Base-by-base conservation (phyloP, 1,140 invertebrate genomes). In the Olivierus martensii region DNA sequence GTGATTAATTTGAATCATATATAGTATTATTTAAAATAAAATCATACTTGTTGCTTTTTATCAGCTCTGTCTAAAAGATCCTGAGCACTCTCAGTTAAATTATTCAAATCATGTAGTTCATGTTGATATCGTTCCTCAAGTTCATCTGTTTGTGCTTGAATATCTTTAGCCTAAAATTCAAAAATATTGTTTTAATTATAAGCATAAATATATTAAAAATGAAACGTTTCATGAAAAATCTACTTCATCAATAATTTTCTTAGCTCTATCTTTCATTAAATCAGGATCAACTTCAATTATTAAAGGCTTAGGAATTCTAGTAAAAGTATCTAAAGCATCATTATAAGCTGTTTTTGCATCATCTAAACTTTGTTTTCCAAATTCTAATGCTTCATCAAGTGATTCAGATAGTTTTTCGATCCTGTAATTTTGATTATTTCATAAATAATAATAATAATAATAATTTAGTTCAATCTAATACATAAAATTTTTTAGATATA, bases 291-390 rank as follows among this genome's bases (percentile, higher is more conserved):
- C 75, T 5, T 75, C 68, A 0, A 88, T 88, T 3, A 90, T 67
- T 11, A 76, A 72, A 3, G 88, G 73, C 1, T 51, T 43, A 37
- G 80, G 79, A 28, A 80, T 79, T 59, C 87, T 77, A 3, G 77
- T 79, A 37, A 84, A 79, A 1, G 92, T 71, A 43, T 78, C 75
- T 28, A 93, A 65, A 19, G 89, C 86, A 55, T 89, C 81, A 3
- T 86, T 77, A 56, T 87, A 83, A 0, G 84, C 84, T 41, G 76
- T 72, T 22, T 75, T 75, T 0, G 90, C 82, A 64, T 80, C 77
- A 17, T 76, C 73, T 21, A 80, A 71, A 1, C 87, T 82, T 45
- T 82, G 77, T 54, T 78, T 75, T 2, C 87, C 82, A 36, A 81
- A 68, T 47, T 79, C 36, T 28, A 51, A 51, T 10, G 51, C 49